Conservation (phyloP, 1,140 invertebrate genomes). For the Charaxes varanes region DNA sequence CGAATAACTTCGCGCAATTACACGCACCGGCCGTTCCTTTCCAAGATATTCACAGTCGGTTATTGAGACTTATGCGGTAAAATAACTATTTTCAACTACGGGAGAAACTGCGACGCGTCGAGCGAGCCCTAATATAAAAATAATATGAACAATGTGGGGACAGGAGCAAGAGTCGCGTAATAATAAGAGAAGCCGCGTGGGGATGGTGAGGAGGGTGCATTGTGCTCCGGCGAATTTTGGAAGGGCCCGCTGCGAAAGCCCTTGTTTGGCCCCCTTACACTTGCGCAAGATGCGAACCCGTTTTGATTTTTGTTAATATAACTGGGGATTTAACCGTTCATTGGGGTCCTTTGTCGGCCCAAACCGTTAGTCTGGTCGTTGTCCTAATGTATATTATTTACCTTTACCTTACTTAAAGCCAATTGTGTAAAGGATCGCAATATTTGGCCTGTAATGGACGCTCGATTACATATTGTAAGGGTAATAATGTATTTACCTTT, state of each 20-base stretch:
- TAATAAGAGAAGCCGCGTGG: conserved; percentile 70
- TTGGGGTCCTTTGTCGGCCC: conserved; percentile 20
- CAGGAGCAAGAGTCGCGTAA: conserved; percentile 65
- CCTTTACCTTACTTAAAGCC: too few relatives aligned
- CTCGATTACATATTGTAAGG: too few relatives aligned
- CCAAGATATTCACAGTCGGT: background rate
- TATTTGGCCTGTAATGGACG: too few relatives aligned
- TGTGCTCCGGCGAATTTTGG: conserved; percentile 71
- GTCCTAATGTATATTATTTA: background rate
- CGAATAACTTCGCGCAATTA: conserved; percentile 45
- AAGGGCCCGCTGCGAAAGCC: conserved; percentile 63
- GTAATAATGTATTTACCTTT: too few relatives aligned
- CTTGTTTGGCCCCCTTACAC: conserved; percentile 67
- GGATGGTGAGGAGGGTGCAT: conserved; percentile 70
- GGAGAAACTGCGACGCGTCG: conserved; percentile 46
- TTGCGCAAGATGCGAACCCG: conserved; percentile 72
- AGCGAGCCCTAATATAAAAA: conserved; percentile 63
- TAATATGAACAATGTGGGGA: conserved; percentile 72
- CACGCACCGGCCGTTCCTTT: conserved; percentile 33
- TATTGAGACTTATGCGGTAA: too few relatives aligned
- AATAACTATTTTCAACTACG: conserved; percentile 1
- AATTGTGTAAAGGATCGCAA: too few relatives aligned
- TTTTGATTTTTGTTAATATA: conserved; percentile 63
- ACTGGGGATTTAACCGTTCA: conserved; percentile 41
- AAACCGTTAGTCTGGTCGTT: conserved; percentile 27